Conservation (phyloP, 2,797 vertebrate genomes). For the Botia almorhae region DNA sequence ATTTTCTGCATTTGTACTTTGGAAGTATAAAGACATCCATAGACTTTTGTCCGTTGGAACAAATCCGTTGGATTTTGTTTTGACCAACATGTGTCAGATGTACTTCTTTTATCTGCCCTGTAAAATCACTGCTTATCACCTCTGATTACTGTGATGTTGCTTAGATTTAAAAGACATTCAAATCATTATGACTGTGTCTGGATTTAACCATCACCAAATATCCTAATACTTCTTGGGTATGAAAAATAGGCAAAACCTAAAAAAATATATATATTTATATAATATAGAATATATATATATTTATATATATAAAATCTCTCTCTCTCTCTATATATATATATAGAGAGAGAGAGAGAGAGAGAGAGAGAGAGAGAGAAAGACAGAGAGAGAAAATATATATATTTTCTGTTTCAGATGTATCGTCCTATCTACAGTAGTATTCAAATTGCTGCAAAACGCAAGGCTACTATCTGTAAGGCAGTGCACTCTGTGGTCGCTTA, state of each 20-base stretch:
- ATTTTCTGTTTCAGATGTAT: constrained; percentile 17
- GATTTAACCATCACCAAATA: not conserved
- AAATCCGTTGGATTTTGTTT: not conserved
- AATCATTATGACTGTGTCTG: not conserved
- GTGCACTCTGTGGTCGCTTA: constrained; percentile 56
- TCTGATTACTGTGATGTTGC: not conserved
- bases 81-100: not conserved
- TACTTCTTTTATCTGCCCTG: not conserved
- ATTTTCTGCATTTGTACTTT: not conserved
- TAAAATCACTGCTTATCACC: not conserved
- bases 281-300: no score
- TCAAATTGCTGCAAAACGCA: constrained; percentile 31
- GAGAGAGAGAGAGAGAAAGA: no score
- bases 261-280: no score
- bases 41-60: not conserved
- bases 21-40: not conserved
- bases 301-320: no score
- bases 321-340: no score
- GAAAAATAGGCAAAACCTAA: not conserved
- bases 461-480: constrained; percentile 29
- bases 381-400: no score
- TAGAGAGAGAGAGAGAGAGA: no score
- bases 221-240: not conserved
- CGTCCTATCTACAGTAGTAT: not conserved
- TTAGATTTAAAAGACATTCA: constrained; percentile 9